Conservation (phyloP, 2,113 vertebrate genomes). For the Mirza zaza region DNA sequence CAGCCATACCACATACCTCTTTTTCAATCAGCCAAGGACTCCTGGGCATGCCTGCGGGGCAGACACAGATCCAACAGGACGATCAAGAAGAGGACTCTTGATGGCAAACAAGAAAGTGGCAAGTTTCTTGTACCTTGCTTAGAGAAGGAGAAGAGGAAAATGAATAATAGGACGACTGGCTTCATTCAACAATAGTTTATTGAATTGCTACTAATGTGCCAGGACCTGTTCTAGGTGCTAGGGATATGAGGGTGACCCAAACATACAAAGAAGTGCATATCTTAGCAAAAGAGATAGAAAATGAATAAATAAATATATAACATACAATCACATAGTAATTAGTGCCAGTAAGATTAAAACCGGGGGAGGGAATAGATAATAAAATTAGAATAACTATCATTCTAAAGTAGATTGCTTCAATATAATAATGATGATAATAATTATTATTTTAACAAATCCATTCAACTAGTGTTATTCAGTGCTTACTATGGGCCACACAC, state of each 20-base stretch:
- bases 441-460: neutral
- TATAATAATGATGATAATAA: neutral
- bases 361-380: neutral
- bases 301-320: neutral
- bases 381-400: neutral
- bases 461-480: neutral
- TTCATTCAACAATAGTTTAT: neutral
- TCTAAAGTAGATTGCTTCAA: neutral
- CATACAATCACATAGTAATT: neutral
- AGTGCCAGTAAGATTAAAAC: neutral
- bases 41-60: neutral
- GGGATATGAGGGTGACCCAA: neutral
- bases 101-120: neutral
- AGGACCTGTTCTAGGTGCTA: neutral
- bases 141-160: neutral
- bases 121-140: neutral
- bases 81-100: neutral
- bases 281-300: neutral
- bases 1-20: neutral
- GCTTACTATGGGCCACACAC: neutral
- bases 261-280: neutral
- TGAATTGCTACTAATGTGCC: neutral
- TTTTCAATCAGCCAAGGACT: neutral
- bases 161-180: neutral
- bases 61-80: neutral